Percentiles rank a stretch among this genome's conserved stretches.
These are phyloP conservation scores for Hemithea aestivaria DNA, from an alignment of 2,888 invertebrate genomes.

Conservation along the genomic window DNA sequence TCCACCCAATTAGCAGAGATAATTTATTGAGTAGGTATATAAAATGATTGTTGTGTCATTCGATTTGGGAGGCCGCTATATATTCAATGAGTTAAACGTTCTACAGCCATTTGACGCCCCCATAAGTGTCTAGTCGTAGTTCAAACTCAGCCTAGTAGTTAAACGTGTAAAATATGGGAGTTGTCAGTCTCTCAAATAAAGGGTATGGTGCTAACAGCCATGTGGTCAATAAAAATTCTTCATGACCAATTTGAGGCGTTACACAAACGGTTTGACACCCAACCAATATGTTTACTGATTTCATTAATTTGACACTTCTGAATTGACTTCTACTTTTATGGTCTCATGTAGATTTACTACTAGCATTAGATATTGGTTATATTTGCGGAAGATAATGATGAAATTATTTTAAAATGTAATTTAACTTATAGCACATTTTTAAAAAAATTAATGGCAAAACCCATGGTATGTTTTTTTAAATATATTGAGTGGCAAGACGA, in stretches of 20 bases:
- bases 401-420: no score
- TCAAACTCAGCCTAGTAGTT: constrained; percentile 44
- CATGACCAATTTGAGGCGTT: constrained; percentile 38
- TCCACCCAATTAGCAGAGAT: no score
- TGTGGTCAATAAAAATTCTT: constrained; percentile 47
- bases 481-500: no score
- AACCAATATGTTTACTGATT: constrained; percentile 12
- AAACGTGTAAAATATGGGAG: constrained; percentile 54
- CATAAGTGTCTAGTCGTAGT: constrained; percentile 50
- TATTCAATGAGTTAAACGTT: constrained; percentile 43
- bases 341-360: not conserved
- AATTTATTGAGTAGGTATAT: constrained; percentile 4
- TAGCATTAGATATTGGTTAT: no score
- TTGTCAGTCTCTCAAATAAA: constrained; percentile 43
- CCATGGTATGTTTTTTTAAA: no score
- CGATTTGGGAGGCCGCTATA: constrained; percentile 16
- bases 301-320: constrained; percentile 15
- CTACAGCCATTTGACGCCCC: constrained; percentile 46
- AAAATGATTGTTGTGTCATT: constrained; percentile 11
- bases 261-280: constrained; percentile 28
- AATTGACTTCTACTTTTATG: constrained; percentile 4
- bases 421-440: no score
- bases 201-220: constrained; percentile 26
- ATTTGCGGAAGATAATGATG: no score
- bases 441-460: no score